Base-by-base conservation (phyloP, 2,888 invertebrate species). In the Drosophila engyochracea region DNA sequence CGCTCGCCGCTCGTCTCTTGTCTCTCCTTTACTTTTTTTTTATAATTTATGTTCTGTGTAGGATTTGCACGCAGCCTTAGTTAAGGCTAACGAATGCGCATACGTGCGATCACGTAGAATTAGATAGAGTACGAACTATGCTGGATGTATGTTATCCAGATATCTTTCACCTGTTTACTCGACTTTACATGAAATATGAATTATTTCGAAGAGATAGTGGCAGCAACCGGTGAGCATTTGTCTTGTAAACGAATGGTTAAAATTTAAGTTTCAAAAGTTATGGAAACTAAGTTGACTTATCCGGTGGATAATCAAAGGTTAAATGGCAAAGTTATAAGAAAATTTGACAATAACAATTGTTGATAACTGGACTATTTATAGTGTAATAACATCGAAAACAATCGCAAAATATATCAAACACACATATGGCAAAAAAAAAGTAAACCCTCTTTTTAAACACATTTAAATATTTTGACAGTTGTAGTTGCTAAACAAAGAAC, bases 21-120 rank as follows among this genome's bases (percentile, higher is more conserved):
- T 67, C 55, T 57, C 64, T 47, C 33, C 52, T 30, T 33, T 44
- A 41, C 0, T 30, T 44, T 64, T 41, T 35, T 74, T 70, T 70
- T 70, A 69, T 84, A 91, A 90, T 87, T 87, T 87, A 87, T 87
- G 88, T 68, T 67, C 76, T 79, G 71, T 65, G 51, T 63, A 68
- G 83, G 78, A 87, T 89, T 87, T 82, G 87, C 87, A 84, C 78
- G 85, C 70, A 78, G 89, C 74, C 76, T 79, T 85, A 77, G 87
- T 73, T 87, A 70, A 70, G 77, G 70, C 90, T 79, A 90, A 87
- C 85, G 87, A 82, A 89, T 85, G 91, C 74, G 72, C 83, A 85
- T 85, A 87, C 87, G 87, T 87, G 87, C 74, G 75, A 80, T 70
- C 90, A 89, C 91, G 91, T 90, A 90, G 73, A 55, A 66, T 61